A percentile compares a stretch with the other conserved stretches of the same genome.
These are phyloP conservation scores for Chaetoderma sp. DNA, from an alignment of 2,888 invertebrate genomes.

Conservation along the genomic window DNA sequence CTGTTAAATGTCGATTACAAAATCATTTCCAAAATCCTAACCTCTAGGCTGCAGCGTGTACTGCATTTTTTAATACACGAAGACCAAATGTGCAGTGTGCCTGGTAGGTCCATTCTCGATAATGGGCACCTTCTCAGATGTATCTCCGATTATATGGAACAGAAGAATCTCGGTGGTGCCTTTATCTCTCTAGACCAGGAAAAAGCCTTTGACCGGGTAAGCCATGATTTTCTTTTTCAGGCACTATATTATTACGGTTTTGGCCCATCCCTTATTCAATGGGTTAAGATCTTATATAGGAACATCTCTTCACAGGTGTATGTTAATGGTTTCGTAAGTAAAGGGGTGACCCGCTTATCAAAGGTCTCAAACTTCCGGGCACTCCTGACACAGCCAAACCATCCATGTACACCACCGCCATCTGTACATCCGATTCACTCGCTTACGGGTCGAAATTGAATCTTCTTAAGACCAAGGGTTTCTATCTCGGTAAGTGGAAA, in stretches of 20 bases:
- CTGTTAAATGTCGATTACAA: conserved; percentile 41
- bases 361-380: too few relatives aligned
- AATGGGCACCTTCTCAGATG: conserved; percentile 38
- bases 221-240: conserved; percentile 37
- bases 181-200: conserved; percentile 42
- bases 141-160: conserved; percentile 36
- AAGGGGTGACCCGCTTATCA: too few relatives aligned
- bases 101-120: conserved; percentile 38
- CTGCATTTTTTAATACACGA: conserved; percentile 27
- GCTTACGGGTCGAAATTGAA: conserved; percentile 33
- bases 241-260: conserved; percentile 36
- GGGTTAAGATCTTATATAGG: conserved; percentile 41
- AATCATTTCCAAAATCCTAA: conserved; percentile 37
- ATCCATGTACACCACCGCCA: too few relatives aligned
- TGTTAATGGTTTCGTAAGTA: conserved; percentile 1
- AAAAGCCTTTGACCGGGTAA: conserved; percentile 44
- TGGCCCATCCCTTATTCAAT: conserved; percentile 31
- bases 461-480: conserved; percentile 31
- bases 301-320: not conserved
- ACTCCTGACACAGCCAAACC: too few relatives aligned
- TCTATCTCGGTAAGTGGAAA: conserved; percentile 39
- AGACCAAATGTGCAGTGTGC: conserved; percentile 41
- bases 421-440: conserved; percentile 10
- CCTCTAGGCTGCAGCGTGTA: conserved; percentile 30
- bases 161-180: conserved; percentile 31